Evolutionary conservation across 2,797 vertebrate species (phyloP).

Genomic region (Falco peregrinus): DNA sequence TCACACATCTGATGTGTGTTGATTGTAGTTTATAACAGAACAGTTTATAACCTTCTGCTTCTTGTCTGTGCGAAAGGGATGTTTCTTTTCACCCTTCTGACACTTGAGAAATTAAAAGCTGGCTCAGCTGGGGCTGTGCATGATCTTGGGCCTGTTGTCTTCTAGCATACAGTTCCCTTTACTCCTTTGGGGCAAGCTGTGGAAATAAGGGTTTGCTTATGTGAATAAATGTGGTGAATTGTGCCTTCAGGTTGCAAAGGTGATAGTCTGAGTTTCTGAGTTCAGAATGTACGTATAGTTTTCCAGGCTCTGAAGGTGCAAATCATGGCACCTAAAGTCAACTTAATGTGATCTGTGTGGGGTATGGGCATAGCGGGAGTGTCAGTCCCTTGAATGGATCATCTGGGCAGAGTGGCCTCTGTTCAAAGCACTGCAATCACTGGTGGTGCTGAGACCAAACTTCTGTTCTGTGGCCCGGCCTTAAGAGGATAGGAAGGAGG

Average conservation of each 20-base stretch:
- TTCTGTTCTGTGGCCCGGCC: not conserved
- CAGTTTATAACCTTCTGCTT: conserved; percentile 39
- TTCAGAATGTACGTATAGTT: not conserved
- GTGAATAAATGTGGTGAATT: not conserved
- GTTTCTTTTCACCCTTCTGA: conserved; percentile 12
- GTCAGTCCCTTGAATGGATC: not conserved
- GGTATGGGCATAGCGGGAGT: not conserved
- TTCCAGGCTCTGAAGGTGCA: not conserved
- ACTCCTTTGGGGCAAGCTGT: not conserved
- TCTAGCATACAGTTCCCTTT: not conserved
- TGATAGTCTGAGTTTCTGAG: not conserved
- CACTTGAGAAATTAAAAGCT: conserved; percentile 2
- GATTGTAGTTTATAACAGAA: not conserved
- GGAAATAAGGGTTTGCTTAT: not conserved
- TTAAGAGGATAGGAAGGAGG: not conserved
- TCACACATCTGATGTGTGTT: not conserved
- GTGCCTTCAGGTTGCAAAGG: not conserved
- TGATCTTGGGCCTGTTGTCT: not conserved
- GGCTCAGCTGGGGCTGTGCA: not conserved
- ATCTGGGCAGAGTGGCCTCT: not conserved
- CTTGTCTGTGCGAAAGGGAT: not conserved
- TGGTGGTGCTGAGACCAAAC: not conserved
- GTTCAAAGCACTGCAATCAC: not conserved
- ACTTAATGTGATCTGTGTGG: not conserved
- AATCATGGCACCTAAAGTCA: not conserved